Conservation (phyloP, 1,140 invertebrate species). For the Meteorus sp. region DNA sequence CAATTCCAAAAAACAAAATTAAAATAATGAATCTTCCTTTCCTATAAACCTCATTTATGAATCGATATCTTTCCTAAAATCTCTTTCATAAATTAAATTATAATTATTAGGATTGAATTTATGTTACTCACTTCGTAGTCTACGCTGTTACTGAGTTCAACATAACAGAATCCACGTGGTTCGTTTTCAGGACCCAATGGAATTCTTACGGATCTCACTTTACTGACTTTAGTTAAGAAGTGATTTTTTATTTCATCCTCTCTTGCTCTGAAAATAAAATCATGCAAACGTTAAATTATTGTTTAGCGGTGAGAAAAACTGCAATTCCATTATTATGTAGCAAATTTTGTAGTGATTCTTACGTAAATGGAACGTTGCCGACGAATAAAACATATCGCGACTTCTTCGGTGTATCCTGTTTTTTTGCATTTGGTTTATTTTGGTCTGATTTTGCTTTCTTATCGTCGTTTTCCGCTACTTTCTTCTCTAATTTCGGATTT, state of each 20-base stretch:
- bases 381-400: constrained; percentile 61
- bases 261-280: constrained; percentile 39
- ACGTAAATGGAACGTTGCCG: constrained; percentile 56
- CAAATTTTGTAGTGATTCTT: constrained; percentile 27
- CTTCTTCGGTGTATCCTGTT: constrained; percentile 57
- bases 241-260: constrained; percentile 54
- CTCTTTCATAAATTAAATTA: background rate
- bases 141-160: constrained; percentile 51
- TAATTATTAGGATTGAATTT: constrained; percentile 15
- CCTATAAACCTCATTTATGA: background rate
- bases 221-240: constrained; percentile 53
- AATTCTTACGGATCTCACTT: constrained; percentile 52
- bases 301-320: background rate
- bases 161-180: constrained; percentile 56
- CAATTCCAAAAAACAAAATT: constrained; percentile 35
- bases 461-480: constrained; percentile 31
- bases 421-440: constrained; percentile 49
- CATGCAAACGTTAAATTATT: constrained; percentile 15
- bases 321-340: background rate
- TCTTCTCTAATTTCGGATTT: constrained; percentile 58
- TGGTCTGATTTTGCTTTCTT: constrained; percentile 51
- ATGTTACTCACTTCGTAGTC: constrained; percentile 53
- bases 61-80: background rate
- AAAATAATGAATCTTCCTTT: background rate
- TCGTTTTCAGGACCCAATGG: constrained; percentile 44